Conservation (phyloP, 2,797 vertebrate genomes). For the Otolemur crassicaudatus region DNA sequence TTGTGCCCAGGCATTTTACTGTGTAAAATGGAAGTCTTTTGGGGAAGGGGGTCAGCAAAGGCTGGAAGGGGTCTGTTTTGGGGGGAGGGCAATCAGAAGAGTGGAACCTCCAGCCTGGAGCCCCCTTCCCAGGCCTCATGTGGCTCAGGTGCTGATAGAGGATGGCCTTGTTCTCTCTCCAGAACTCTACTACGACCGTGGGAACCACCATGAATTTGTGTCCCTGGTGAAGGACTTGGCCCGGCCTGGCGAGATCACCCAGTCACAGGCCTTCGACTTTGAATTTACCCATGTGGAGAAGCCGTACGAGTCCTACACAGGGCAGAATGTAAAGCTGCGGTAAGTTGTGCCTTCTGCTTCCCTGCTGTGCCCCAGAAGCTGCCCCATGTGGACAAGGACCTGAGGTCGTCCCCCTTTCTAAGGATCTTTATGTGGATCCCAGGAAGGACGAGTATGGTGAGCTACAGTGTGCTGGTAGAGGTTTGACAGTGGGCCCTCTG, state of each 20-base stretch:
- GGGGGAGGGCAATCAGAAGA: background rate
- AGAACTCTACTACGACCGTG: conserved; percentile 99
- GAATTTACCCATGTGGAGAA: conserved; percentile 99
- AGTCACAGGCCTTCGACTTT: conserved; percentile 97
- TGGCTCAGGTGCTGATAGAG: rapidly evolving
- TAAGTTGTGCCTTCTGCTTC: conserved; percentile 78
- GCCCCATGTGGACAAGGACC: background rate
- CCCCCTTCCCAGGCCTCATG: background rate
- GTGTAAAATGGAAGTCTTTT: background rate
- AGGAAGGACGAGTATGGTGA: background rate
- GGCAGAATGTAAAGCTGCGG: conserved; percentile 98
- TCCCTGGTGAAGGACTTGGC: conserved; percentile 98
- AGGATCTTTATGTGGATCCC: background rate
- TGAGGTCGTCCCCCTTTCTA: background rate
- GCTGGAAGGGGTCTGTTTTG: background rate
- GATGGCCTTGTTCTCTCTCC: conserved; percentile 54
- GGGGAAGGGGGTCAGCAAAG: background rate
- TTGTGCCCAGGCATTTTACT: background rate
- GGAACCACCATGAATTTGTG: conserved; percentile 99
- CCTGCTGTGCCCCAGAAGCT: background rate
- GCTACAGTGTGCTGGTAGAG: background rate
- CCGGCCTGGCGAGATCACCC: conserved; percentile 96
- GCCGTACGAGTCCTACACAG: conserved; percentile 98
- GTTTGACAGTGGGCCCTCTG: background rate
- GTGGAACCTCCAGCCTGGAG: background rate